Evolutionary conservation across 2,113 vertebrate genomes (phyloP), one percentile per base, ranked within the genome.

Genomic region (Polypterus senegalus): DNA sequence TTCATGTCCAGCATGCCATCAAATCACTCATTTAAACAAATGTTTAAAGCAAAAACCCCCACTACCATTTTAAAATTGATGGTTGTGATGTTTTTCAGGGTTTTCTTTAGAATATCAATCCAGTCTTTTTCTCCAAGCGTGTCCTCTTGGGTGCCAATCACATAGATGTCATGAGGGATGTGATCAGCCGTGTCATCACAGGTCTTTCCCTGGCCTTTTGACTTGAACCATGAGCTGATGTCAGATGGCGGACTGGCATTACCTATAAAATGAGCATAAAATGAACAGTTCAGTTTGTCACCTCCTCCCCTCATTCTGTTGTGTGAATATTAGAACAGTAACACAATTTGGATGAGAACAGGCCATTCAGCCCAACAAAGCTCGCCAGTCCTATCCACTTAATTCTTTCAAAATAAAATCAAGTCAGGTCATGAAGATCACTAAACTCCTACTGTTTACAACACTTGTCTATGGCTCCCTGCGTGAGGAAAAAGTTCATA

Each of bases 121-220:
- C 93, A 97, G 10, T 97, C 93, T 67, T 89, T 92, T 68, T 98
- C 96, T 0, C 90, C 85, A 67, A 92, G 72, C 5, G 91, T 85
- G 67, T 98, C 94, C 73, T 98, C 96, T 73, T 98, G 96, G 5
- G 92, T 92, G 63, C 96, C 94, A 27, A 98, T 92, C 48, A 97
- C 92, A 0, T 98, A 98, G 67, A 98, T 89, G 69, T 98, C 96
- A 46, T 97, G 92, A n/a, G 94, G 92, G 70, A 98, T 97, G 62
- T 97, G 91, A 69, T 91, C 91, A 0, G 96, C 91, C 0, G 91
- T 94, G 75, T 98, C 96, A 4, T 98, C 96, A 5, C 79, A 81
- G 0, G 94, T 97, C 79, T 88, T 97, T 46, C 96, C 94, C 73
- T 93, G 94, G 48, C 96, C 96, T 75, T 94, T 96, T 69, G 92